Evolutionary conservation across 2,113 vertebrate genomes (phyloP).

Genomic region (Salminus brasiliensis): DNA sequence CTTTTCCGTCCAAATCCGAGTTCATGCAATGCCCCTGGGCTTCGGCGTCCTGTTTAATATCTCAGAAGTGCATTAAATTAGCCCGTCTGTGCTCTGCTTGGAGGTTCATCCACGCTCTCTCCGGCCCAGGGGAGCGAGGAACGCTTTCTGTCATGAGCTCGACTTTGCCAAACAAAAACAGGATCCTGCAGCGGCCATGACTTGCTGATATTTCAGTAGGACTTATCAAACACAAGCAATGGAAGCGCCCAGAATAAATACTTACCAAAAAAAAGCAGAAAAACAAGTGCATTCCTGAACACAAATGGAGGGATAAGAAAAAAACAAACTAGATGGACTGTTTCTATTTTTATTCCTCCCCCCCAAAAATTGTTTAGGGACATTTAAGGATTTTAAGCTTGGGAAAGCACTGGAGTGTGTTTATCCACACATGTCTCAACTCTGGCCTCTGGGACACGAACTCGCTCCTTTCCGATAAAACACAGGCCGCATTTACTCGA

Average conservation of each 20-base stretch:
- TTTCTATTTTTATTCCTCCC: background rate
- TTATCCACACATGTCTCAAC: slow-evolving; percentile 1
- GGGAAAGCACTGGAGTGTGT: slow-evolving; percentile 44
- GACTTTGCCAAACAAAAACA: background rate
- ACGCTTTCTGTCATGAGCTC: background rate
- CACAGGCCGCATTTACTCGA: background rate
- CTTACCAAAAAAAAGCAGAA: background rate
- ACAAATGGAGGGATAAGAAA: background rate
- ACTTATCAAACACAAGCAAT: background rate
- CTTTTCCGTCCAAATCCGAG: slow-evolving; percentile 39
- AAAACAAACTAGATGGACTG: background rate
- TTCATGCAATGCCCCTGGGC: background rate
- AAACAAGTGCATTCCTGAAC: background rate
- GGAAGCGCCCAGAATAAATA: background rate
- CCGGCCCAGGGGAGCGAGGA: background rate
- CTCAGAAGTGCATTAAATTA: slow-evolving; percentile 9
- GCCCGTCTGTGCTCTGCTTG: background rate
- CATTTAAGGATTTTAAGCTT: slow-evolving; percentile 33
- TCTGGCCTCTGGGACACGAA: slow-evolving; percentile 23
- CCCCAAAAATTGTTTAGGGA: slow-evolving; percentile 3
- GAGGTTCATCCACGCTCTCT: background rate
- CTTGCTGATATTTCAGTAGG: background rate
- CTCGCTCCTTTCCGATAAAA: background rate
- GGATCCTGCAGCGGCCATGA: background rate
- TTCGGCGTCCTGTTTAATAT: background rate